A percentile compares a stretch with the other conserved stretches of the same genome.
Evolutionary conservation across 1,140 invertebrate genomes (phyloP).

Genomic region (Oedothorax gibbosus): DNA sequence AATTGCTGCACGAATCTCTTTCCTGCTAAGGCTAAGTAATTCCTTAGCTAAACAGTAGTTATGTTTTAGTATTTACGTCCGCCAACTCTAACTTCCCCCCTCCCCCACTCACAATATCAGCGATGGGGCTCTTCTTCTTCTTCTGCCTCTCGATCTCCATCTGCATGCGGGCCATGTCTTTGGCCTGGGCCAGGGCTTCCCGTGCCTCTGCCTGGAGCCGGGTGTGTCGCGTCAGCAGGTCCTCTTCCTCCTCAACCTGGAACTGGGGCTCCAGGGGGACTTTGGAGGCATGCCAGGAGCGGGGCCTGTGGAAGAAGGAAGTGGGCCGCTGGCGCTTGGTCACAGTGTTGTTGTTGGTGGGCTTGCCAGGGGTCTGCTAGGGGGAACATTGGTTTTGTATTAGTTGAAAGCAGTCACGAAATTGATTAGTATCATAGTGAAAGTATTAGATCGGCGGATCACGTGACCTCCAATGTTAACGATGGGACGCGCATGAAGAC

Average conservation of each 20-base stretch:
- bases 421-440: too few species aligned
- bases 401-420: too few species aligned
- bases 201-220: slow-evolving; percentile 88
- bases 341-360: slow-evolving; percentile 27
- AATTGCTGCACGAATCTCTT: too few species aligned
- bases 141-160: slow-evolving; percentile 89
- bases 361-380: slow-evolving; percentile 20
- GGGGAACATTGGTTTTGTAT: not conserved
- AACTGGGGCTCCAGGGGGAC: too few species aligned
- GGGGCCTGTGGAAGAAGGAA: slow-evolving; percentile 60
- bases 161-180: slow-evolving; percentile 93
- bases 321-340: slow-evolving; percentile 55
- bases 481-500: too few species aligned
- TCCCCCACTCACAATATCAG: slow-evolving; percentile 78
- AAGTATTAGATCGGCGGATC: too few species aligned
- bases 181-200: slow-evolving; percentile 88
- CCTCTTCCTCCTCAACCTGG: slow-evolving; percentile 51
- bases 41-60: too few species aligned
- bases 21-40: too few species aligned
- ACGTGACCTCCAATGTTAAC: too few species aligned
- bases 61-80: too few species aligned
- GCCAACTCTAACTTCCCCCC: too few species aligned
- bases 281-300: slow-evolving; percentile 56
- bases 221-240: slow-evolving; percentile 56
- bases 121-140: slow-evolving; percentile 84